Conservation (phyloP, 2,888 invertebrate species). For the Dexiosoma caninum region DNA sequence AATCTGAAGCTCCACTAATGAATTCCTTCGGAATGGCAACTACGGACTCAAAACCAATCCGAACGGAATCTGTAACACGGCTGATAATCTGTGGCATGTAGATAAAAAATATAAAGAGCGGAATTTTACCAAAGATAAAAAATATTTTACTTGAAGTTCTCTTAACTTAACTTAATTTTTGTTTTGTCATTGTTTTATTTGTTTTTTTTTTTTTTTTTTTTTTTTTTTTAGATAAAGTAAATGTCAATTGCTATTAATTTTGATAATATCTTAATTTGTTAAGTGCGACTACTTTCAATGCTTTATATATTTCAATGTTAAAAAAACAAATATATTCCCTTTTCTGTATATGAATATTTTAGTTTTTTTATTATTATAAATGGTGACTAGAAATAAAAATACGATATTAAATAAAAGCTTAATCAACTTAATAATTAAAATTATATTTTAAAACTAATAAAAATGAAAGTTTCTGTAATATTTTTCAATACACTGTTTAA, state of each 20-base stretch:
- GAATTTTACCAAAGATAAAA: background rate
- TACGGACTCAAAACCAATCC: too few relatives aligned
- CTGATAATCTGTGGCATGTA: too few relatives aligned
- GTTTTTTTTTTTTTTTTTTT: background rate
- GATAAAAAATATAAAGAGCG: background rate
- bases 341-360: conserved; percentile 45
- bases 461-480: conserved; percentile 25
- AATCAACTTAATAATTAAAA: conserved; percentile 42
- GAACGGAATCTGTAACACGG: too few relatives aligned
- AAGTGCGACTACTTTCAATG: conserved; percentile 2
- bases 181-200: background rate
- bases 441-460: conserved; percentile 31
- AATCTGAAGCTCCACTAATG: too few relatives aligned
- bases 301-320: conserved; percentile 30
- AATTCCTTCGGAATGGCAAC: too few relatives aligned
- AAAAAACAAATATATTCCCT: background rate
- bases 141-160: background rate
- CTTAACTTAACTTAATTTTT: background rate
- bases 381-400: conserved; percentile 63
- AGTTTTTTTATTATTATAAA: conserved; percentile 47
- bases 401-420: conserved; percentile 47
- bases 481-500: too few relatives aligned
- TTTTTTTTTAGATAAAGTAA: conserved; percentile 26
- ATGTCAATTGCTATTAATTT: conserved; percentile 14
- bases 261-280: background rate